Evolutionary conservation across 1,140 invertebrate genomes (phyloP), one percentile per base, ranked within the genome.

Genomic region (Sinonovacula constricta): DNA sequence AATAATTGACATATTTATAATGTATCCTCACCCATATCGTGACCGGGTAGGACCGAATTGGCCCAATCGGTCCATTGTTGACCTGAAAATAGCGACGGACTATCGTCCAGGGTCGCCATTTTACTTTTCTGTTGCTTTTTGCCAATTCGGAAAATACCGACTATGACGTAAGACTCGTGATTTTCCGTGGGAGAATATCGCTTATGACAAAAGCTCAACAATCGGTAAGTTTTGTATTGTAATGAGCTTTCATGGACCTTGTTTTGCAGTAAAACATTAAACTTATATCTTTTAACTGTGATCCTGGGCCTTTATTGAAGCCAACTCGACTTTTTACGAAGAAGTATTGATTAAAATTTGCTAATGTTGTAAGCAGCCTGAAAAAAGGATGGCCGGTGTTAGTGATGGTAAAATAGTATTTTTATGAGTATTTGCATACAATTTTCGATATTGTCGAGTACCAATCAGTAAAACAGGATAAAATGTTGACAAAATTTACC

Each of bases 31-130:
- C 72, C 72, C 39, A 22, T 24, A 54, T 76, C 72, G 36, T 57
- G 31, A 36, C 67, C 72, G 24, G 53, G 63, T 36, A 76, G 45
- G 14, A 76, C 72, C 39, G 72, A 53, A 53, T 57, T 86, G 74
- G 87, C 88, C 88, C 88, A 90, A 75, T 86, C 86, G 79, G 88
- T 84, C 90, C 90, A 91, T 63, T 87, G 83, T 85, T 91, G 89
- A 78, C 90, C 90, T 82, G 87, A 84, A 87, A 90, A 89, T 81
- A 87, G 87, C 85, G 90, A 89, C 83, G 89, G 90, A 89, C 90
- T 91, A 80, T 84, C 86, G 88, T 89, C 89, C 84, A 88, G 85
- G 81, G 89, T 90, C 89, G 90, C 90, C 90, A 91, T 91, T 91
- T 91, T 91, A 86, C 80, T 86, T 88, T 88, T 88, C 86, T 88